A percentile compares a stretch with the other conserved stretches of the same genome.
Evolutionary conservation across 2,888 invertebrate species (phyloP).

Genomic region (Macrosoma leucophasiata): DNA sequence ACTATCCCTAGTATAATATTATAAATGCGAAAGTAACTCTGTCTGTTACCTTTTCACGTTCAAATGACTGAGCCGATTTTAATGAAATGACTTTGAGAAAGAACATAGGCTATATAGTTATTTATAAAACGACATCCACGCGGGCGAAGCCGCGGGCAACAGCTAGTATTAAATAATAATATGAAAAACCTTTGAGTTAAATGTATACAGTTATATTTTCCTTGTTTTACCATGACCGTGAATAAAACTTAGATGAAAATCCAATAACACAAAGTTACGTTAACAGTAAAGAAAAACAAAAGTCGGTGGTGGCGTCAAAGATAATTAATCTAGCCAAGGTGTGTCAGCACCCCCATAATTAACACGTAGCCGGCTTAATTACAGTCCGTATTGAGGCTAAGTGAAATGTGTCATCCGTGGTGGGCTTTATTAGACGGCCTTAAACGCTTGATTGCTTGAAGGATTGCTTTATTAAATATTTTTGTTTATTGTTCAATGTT

Average conservation of each 20-base stretch:
- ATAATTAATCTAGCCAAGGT: constrained; percentile 47
- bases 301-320: constrained; percentile 40
- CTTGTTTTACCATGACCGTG: neutral
- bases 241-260: constrained; percentile 13
- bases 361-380: constrained; percentile 61
- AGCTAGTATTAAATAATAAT: neutral
- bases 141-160: neutral
- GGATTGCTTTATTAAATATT: constrained; percentile 1
- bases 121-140: neutral
- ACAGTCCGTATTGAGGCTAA: constrained; percentile 49
- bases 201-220: neutral
- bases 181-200: neutral
- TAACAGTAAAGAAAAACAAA: constrained; percentile 44
- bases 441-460: constrained; percentile 10
- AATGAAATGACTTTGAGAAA: neutral
- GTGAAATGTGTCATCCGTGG: constrained; percentile 56
- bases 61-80: no score
- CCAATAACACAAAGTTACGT: constrained; percentile 21
- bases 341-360: constrained; percentile 51
- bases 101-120: neutral
- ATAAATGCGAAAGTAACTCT: no score
- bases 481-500: no score
- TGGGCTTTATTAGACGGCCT: constrained; percentile 21
- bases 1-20: no score
- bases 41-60: no score